Evolutionary conservation across 2,888 invertebrate genomes (phyloP).

Genomic region (Temnothorax unifasciatus): DNA sequence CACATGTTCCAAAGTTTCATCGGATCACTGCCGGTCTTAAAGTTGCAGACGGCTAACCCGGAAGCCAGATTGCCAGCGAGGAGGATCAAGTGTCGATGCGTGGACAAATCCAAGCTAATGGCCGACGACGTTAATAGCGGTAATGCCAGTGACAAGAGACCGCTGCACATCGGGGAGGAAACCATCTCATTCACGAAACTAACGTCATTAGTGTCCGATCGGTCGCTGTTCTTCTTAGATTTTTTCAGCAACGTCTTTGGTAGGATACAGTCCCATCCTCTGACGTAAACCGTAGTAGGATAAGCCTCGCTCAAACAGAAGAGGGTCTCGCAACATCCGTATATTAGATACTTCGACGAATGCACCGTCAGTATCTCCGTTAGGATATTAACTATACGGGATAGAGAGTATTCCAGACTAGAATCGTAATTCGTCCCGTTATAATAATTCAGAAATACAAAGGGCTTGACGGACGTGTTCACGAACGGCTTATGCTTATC

Average conservation of each 20-base stretch:
- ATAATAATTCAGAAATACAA: constrained; percentile 82
- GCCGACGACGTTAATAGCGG: constrained; percentile 87
- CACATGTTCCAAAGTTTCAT: constrained; percentile 81
- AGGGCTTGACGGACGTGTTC: constrained; percentile 87
- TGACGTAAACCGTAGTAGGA: constrained; percentile 90
- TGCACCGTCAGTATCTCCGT: constrained; percentile 88
- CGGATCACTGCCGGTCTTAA: constrained; percentile 82
- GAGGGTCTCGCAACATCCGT: constrained; percentile 91
- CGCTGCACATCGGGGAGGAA: constrained; percentile 66
- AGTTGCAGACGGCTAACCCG: constrained; percentile 85
- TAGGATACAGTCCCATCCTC: constrained; percentile 89
- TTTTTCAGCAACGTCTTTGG: constrained; percentile 76
- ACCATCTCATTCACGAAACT: constrained; percentile 65
- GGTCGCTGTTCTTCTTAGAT: constrained; percentile 71
- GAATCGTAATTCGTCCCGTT: constrained; percentile 74
- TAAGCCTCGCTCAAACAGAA: constrained; percentile 89
- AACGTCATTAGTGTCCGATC: constrained; percentile 64
- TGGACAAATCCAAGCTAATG: constrained; percentile 87
- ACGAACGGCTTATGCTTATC: constrained; percentile 86
- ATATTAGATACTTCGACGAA: constrained; percentile 90
- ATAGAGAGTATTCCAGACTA: constrained; percentile 87
- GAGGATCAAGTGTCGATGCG: constrained; percentile 85
- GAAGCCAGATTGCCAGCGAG: constrained; percentile 86
- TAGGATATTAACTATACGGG: constrained; percentile 87
- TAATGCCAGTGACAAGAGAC: constrained; percentile 84